A percentile compares a stretch with the other conserved stretches of the same genome.
Evolutionary conservation across 2,797 vertebrate genomes (phyloP).

Genomic region (Cephalopachus bancanus): DNA sequence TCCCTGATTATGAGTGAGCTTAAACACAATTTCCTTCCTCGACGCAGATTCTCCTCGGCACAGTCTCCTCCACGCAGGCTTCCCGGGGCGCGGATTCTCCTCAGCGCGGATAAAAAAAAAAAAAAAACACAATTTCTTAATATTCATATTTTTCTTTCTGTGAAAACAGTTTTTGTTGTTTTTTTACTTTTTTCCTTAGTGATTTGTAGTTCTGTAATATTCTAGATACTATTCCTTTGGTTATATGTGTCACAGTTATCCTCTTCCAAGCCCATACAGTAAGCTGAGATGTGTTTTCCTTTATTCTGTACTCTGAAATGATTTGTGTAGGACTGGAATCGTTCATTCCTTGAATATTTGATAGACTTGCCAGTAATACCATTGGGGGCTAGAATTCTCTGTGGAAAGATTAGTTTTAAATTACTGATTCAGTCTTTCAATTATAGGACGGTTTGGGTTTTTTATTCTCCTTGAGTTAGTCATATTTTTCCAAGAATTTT

Average conservation of each 20-base stretch:
- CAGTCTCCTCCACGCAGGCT: too few relatives aligned
- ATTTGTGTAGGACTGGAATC: not conserved
- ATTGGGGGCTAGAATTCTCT: not conserved
- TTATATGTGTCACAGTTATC: not conserved
- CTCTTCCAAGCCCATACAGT: not conserved
- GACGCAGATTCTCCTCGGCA: too few relatives aligned
- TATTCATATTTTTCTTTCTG: not conserved
- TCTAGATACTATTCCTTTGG: not conserved
- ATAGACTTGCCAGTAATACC: not conserved
- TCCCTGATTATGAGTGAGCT: slow-evolving; percentile 4
- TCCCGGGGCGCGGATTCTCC: too few relatives aligned
- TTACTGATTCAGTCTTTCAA: not conserved
- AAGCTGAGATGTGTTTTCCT: not conserved
- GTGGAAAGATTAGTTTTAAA: not conserved
- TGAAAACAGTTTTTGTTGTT: not conserved
- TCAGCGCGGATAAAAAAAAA: too few relatives aligned
- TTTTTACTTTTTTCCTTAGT: not conserved
- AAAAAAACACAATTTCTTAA: not conserved
- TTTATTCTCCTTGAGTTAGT: not conserved
- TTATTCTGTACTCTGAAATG: slow-evolving; percentile 36
- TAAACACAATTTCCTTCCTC: not conserved
- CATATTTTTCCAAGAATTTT: not conserved
- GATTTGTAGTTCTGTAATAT: not conserved
- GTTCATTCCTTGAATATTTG: not conserved
- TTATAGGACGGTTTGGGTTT: not conserved